phyloP scores from a whole-genome alignment of 2,797 vertebrate genomes.

The Odontamblyopus lacepedii region DNA sequence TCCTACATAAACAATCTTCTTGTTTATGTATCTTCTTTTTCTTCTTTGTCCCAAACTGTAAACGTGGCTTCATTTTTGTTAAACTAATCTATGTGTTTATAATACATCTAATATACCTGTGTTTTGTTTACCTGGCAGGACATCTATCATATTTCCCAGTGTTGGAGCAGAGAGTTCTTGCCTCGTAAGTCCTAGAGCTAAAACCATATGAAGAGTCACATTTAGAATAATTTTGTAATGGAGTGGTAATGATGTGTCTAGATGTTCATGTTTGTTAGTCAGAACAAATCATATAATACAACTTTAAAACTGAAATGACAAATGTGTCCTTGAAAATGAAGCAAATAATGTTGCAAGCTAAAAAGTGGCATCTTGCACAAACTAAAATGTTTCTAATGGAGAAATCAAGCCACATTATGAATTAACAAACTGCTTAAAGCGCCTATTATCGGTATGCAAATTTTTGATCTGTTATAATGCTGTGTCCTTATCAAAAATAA shows the following conservation, averaged over 20 bases:
- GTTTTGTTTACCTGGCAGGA: slow-evolving; percentile 89
- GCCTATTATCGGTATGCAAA: too few relatives aligned
- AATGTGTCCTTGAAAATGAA: background rate
- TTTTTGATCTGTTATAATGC: too few relatives aligned
- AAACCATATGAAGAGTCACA: slow-evolving; percentile 77
- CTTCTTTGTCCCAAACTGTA: background rate
- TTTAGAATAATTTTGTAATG: slow-evolving; percentile 60
- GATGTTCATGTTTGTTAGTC: slow-evolving; percentile 14
- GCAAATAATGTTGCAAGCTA: background rate
- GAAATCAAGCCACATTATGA: slow-evolving; percentile 17
- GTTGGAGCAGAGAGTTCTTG: slow-evolving; percentile 97
- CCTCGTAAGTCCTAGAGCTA: slow-evolving; percentile 95
- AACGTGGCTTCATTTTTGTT: background rate
- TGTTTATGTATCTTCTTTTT: background rate
- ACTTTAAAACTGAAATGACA: background rate
- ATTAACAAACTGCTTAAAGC: background rate
- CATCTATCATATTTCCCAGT: slow-evolving; percentile 95
- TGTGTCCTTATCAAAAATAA: too few relatives aligned
- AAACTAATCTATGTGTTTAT: background rate
- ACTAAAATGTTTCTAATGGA: slow-evolving; percentile 29
- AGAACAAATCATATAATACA: slow-evolving; percentile 16
- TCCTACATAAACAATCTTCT: background rate
- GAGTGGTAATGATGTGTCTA: slow-evolving; percentile 53
- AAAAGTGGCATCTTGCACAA: slow-evolving; percentile 15
- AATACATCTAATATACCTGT: slow-evolving; percentile 12